These are phyloP conservation scores for Hapalemur alaotrensis DNA, from an alignment of 2,797 vertebrate genomes.

Conservation along the genomic window DNA sequence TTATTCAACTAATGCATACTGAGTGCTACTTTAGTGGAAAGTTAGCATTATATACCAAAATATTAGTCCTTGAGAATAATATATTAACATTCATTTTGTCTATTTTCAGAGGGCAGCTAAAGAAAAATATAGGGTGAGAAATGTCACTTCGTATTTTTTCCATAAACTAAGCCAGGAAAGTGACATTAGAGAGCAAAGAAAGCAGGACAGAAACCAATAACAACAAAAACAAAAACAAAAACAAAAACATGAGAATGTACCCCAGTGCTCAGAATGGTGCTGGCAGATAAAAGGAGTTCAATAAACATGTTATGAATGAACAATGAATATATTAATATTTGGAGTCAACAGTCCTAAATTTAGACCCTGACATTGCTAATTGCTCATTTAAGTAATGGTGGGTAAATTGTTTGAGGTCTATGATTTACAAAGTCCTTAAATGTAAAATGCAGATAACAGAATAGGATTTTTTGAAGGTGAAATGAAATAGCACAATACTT, in stretches of 20 bases:
- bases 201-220: not conserved
- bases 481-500: not conserved
- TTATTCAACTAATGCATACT: not conserved
- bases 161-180: not conserved
- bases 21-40: not conserved
- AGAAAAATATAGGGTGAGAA: not conserved
- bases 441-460: not conserved
- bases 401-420: not conserved
- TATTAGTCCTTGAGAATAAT: not conserved
- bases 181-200: not conserved
- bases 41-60: not conserved
- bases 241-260: not conserved
- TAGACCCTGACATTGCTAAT: not conserved
- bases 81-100: not conserved
- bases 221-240: not conserved
- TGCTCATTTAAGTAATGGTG: not conserved
- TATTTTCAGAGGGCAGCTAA: not conserved
- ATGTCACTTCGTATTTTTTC: not conserved
- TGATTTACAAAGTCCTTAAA: not conserved
- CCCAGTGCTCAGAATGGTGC: no score
- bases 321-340: not conserved
- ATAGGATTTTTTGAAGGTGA: not conserved
- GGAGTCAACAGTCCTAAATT: not conserved
- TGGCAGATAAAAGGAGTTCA: not conserved
- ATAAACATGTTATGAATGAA: not conserved